Evolutionary conservation across 2,113 vertebrate genomes (phyloP), one percentile per base, ranked within the genome.

Genomic region (Lontra canadensis): DNA sequence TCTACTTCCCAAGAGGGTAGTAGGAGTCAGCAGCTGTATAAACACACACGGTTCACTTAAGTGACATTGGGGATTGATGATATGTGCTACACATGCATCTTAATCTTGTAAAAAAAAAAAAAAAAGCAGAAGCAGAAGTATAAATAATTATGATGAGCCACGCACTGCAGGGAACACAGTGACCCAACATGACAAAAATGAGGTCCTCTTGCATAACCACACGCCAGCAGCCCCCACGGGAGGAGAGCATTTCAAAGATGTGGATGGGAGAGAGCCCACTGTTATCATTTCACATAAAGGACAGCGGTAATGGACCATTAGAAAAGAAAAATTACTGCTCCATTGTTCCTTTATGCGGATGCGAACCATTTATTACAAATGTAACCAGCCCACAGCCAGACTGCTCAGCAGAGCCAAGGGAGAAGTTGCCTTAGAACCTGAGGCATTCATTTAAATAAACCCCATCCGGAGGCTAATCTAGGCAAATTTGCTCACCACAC

Each of bases 11-110:
- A 98, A 95, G 82, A 84, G 67, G 59, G 0, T 2, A 85, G n/a
- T n/a, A 23, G 86, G 90, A 92, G 74, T 73, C 80, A 0, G 0
- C 97, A 98, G 97, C 96, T 98, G 97, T 90, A 81, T 57, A 97
- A 98, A 97, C 87, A 92, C 52, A 93, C 36, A 80, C 15, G 88
- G 94, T 90, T 94, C 67, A 91, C 85, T 42, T 93, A 89, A 96
- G 90, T 86, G 26, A 84, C 74, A 89, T 10, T 82, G 74, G 88
- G 94, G 96, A 97, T 96, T 96, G 96, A 67, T 93, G 94, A 73
- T 1, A 0, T n/a, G 74, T 29, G 47, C 21, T n/a, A 85, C 57
- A 97, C 69, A 55, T 25, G 59, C 80, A 42, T 94, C 98, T 96
- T 94, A 91, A 97, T 97, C 96, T 49, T 31, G 4, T 93, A 55